Conservation (phyloP, 2,797 vertebrate genomes). For the Sebastes itinus region DNA sequence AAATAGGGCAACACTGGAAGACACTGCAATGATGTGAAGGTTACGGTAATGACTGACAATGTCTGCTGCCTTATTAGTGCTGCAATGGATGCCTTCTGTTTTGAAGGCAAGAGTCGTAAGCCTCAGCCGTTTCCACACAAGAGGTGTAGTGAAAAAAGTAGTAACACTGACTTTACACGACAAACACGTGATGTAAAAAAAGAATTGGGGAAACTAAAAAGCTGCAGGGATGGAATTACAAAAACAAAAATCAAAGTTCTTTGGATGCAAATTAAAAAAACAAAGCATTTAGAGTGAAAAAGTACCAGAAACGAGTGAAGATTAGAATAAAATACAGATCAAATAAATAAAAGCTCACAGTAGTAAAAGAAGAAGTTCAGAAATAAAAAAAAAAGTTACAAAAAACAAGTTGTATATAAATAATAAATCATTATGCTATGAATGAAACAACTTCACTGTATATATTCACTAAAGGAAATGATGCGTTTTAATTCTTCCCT, state of each 20-base stretch:
- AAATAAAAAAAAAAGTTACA: conserved; percentile 25
- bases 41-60: conserved; percentile 27
- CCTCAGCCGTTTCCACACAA: not conserved
- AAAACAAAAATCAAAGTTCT: conserved; percentile 39
- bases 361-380: conserved; percentile 44
- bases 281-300: conserved; percentile 23
- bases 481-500: not conserved
- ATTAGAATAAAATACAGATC: conserved; percentile 30
- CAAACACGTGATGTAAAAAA: conserved; percentile 18
- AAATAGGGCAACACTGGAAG: conserved; percentile 59
- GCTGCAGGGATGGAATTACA: conserved; percentile 20
- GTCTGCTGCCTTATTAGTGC: conserved; percentile 50
- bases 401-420: conserved; percentile 53
- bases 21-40: conserved; percentile 47
- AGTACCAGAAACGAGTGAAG: conserved; percentile 7
- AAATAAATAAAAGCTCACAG: conserved; percentile 65
- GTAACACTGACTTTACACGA: conserved; percentile 27
- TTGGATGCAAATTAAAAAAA: conserved; percentile 43
- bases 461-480: conserved; percentile 21
- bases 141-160: not conserved
- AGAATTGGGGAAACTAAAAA: not conserved
- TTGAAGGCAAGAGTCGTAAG: conserved; percentile 5
- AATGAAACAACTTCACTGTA: conserved; percentile 15
- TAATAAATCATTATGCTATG: conserved; percentile 43
- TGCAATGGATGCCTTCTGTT: not conserved